Evolutionary conservation across 2,113 vertebrate genomes (phyloP).

Genomic region (Notechis scutatus): DNA sequence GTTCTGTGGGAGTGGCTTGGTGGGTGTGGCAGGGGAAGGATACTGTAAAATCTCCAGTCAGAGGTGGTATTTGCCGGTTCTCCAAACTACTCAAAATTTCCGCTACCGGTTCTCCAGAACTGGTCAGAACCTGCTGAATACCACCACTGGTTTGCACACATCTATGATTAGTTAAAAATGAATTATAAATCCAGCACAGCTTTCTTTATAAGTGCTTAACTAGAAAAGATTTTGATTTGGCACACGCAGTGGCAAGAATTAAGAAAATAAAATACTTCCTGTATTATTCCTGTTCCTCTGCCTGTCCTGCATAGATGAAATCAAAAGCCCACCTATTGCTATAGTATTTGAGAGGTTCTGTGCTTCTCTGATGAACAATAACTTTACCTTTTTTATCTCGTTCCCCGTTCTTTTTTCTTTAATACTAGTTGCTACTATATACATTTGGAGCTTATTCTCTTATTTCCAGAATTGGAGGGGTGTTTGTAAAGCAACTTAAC

Average conservation of each 20-base stretch:
- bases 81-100: no score
- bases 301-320: neutral
- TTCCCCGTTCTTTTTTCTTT: neutral
- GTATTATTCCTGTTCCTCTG: neutral
- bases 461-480: neutral
- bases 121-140: no score
- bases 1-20: no score
- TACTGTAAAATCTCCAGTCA: no score
- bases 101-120: no score
- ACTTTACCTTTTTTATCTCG: neutral
- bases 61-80: no score
- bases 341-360: neutral
- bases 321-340: neutral
- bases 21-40: no score
- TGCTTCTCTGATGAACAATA: neutral
- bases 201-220: neutral
- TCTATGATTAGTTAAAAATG: neutral
- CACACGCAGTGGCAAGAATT: neutral
- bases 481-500: neutral
- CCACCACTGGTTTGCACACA: neutral
- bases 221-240: neutral
- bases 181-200: neutral
- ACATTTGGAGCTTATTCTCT: neutral
- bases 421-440: neutral
- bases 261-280: neutral